Percentiles rank a stretch among this genome's conserved stretches.
Conservation (phyloP, 2,797 vertebrate genomes). For the Trichosurus vulpecula region DNA sequence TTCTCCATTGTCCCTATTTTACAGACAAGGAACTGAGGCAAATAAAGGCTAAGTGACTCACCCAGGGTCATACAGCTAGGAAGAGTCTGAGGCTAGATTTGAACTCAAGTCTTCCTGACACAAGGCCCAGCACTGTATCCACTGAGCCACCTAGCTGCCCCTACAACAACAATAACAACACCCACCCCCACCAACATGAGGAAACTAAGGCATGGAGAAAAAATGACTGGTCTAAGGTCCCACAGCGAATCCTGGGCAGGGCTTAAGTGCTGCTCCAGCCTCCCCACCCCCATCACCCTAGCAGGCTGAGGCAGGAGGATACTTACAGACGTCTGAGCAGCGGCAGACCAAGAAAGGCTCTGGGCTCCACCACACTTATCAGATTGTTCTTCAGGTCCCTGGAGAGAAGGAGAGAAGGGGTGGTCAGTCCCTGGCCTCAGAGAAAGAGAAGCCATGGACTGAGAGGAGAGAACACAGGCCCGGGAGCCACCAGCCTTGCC, state of each 20-base stretch:
- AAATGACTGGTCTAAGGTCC: no score
- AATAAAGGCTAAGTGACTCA: not conserved
- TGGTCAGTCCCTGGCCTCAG: constrained; percentile 73
- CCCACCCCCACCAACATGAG: not conserved
- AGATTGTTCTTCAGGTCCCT: constrained; percentile 97
- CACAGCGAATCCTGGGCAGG: not conserved
- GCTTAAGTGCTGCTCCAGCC: no score
- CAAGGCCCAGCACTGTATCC: not conserved
- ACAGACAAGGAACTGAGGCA: not conserved
- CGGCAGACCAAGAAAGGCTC: constrained; percentile 92
- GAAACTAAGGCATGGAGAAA: no score
- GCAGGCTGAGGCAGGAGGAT: constrained; percentile 66
- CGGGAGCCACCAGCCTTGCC: no score
- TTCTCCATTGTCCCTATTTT: not conserved
- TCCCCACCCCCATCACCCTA: no score
- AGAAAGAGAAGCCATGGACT: not conserved
- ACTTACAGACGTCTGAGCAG: constrained; percentile 93
- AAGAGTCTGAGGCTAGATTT: not conserved
- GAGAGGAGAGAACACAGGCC: no score
- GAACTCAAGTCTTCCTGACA: not conserved
- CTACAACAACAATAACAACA: no score
- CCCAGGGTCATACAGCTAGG: not conserved
- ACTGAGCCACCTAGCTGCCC: no score
- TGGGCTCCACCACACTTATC: constrained; percentile 95
- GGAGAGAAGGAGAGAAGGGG: constrained; percentile 79